A percentile compares a stretch with the other conserved stretches of the same genome.
These are phyloP conservation scores for Epirrhoe tristata DNA, from an alignment of 2,888 invertebrate species.

Conservation along the genomic window DNA sequence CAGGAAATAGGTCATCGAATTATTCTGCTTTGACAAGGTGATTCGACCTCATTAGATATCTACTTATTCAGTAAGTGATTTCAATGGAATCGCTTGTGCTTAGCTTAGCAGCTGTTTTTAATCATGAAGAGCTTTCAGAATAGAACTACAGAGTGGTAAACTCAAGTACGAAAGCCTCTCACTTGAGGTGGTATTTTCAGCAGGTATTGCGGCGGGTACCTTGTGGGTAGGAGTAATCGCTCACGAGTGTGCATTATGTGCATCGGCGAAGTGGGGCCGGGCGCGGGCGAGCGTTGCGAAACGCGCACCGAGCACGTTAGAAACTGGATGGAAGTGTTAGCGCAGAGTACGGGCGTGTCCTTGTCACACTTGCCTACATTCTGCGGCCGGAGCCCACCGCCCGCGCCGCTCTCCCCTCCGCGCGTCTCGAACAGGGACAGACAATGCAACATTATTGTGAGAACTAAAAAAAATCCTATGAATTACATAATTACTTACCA, in stretches of 20 bases:
- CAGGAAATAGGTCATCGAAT: slow-evolving; percentile 52
- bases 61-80: slow-evolving; percentile 7
- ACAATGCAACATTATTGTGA: slow-evolving; percentile 76
- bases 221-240: slow-evolving; percentile 64
- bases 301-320: slow-evolving; percentile 80
- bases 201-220: slow-evolving; percentile 63
- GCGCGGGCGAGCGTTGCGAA: slow-evolving; percentile 76
- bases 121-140: slow-evolving; percentile 11
- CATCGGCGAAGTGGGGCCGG: slow-evolving; percentile 70
- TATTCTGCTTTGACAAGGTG: slow-evolving; percentile 39
- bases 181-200: slow-evolving; percentile 51
- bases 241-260: slow-evolving; percentile 66
- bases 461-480: slow-evolving; percentile 67
- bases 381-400: slow-evolving; percentile 73
- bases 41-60: slow-evolving; percentile 24
- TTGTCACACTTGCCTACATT: slow-evolving; percentile 86
- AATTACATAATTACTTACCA: slow-evolving; percentile 55
- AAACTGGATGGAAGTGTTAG: slow-evolving; percentile 85
- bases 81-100: slow-evolving; percentile 2
- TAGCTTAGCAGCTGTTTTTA: slow-evolving; percentile 1
- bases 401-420: slow-evolving; percentile 63
- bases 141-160: slow-evolving; percentile 14
- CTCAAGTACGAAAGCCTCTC: slow-evolving; percentile 29
- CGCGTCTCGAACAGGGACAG: slow-evolving; percentile 70
- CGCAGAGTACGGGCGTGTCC: slow-evolving; percentile 84